Evolutionary conservation across 2,113 vertebrate species (phyloP), one percentile per base, ranked within the genome.

Genomic region (Poeciliopsis occidentalis): DNA sequence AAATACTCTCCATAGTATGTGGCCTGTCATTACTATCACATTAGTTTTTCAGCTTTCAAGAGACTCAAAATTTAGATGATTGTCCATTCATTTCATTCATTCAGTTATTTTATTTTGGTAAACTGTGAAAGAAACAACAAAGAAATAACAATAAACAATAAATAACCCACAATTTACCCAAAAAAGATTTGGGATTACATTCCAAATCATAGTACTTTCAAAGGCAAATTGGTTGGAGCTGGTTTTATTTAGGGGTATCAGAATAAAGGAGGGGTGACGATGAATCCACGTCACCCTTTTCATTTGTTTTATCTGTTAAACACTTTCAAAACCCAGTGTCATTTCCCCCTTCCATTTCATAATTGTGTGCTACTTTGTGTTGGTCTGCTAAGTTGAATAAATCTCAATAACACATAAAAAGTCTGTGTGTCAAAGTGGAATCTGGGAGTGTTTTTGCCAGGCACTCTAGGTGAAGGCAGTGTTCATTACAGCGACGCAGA

Each of bases 401-500:
- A 57, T 24, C 24, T 24, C 22, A 24, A 57, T n/a, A 57, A n/a
- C 24, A 57, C 22, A 57, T 24, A 57, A n/a, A 10, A 57, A n/a
- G 51, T 57, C 51, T 57, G 51, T 57, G 51, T 57, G 51, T 57
- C 22, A 57, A 57, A n/a, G 10, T 57, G 22, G 51, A 24, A 57
- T 57, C 51, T n/a, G 10, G 0, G 19, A 8, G 8, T 57, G 24
- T 10, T 57, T 57, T 57, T 57, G 4, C 60, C 34, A 73, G 75
- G 32, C 61, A 47, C 74, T 15, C 17, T 61, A 57, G 22, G 71
- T 64, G 75, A 69, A 64, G 34, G 41, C 19, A 69, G 57, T 60
- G 30, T 60, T 67, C 69, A 3, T 64, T 44, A 60, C 71, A 79
- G 60, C 47, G 39, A 76, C 76, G 73, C 60, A 66, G 71, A 81